Evolutionary conservation across 2,888 invertebrate genomes (phyloP).

Genomic region (Proisotoma minuta): DNA sequence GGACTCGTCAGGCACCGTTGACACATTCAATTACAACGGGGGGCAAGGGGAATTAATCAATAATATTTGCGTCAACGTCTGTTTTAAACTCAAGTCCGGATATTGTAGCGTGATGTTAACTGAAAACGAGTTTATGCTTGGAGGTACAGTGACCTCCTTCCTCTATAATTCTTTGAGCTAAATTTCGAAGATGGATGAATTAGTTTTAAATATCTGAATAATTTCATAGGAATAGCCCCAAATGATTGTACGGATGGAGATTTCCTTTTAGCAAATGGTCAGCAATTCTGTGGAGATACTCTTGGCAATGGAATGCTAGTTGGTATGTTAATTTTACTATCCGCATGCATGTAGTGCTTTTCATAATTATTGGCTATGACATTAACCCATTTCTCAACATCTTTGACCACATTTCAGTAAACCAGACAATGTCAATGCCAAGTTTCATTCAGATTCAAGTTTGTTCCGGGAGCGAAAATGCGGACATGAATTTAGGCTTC

Average conservation of each 20-base stretch:
- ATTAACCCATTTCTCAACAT: neutral
- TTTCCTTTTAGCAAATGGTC: conserved; percentile 27
- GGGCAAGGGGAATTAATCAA: conserved; percentile 39
- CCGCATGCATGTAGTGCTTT: neutral
- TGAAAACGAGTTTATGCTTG: conserved; percentile 38
- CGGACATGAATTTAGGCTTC: conserved; percentile 58
- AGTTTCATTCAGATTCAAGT: conserved; percentile 20
- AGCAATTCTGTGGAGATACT: conserved; percentile 40
- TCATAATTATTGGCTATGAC: neutral
- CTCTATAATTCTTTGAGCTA: neutral
- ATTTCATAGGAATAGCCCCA: conserved; percentile 35
- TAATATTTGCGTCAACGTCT: conserved; percentile 33
- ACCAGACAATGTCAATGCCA: conserved; percentile 9
- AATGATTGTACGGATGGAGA: conserved; percentile 31
- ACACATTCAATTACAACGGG: conserved; percentile 64
- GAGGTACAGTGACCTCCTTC: conserved; percentile 22
- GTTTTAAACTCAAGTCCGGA: conserved; percentile 31
- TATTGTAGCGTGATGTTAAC: conserved; percentile 41
- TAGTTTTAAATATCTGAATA: conserved; percentile 10
- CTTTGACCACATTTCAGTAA: conserved; percentile 14
- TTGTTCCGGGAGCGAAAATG: conserved; percentile 30
- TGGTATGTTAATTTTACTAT: conserved; percentile 10
- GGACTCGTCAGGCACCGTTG: conserved; percentile 59
- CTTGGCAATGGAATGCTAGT: conserved; percentile 35
- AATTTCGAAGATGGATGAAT: neutral